Evolutionary conservation across 2,888 invertebrate genomes (phyloP).

Genomic region (Sacculina carcini): DNA sequence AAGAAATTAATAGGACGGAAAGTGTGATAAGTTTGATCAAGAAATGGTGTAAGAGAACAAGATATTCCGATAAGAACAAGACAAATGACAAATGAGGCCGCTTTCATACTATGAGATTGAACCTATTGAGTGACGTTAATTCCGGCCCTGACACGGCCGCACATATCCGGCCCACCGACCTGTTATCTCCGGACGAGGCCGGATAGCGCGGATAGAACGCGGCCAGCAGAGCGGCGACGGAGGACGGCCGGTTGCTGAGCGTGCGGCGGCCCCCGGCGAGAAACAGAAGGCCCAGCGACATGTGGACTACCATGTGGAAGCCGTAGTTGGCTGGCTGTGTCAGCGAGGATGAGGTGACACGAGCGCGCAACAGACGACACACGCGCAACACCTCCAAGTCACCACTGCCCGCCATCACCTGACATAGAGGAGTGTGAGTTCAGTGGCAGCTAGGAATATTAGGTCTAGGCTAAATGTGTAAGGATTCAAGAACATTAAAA

Average conservation of each 20-base stretch:
- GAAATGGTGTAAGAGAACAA: too few species aligned
- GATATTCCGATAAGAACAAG: too few species aligned
- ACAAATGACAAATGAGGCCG: too few species aligned
- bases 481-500: too few species aligned
- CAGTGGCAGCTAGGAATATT: too few species aligned
- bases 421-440: too few species aligned
- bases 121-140: too few species aligned
- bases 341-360: constrained; percentile 25
- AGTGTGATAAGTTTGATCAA: too few species aligned
- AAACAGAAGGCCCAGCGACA: constrained; percentile 75
- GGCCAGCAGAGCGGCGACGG: constrained; percentile 68
- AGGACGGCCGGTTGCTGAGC: constrained; percentile 47
- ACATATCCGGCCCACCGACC: constrained; percentile 26
- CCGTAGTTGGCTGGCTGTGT: constrained; percentile 45
- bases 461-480: too few species aligned
- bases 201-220: constrained; percentile 94
- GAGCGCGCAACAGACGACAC: constrained; percentile 54
- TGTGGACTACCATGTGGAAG: constrained; percentile 80
- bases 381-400: constrained; percentile 51
- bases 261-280: constrained; percentile 77
- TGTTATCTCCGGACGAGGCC: constrained; percentile 81
- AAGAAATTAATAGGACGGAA: too few species aligned
- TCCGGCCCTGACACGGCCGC: neutral
- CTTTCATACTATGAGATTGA: too few species aligned
- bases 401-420: constrained; percentile 87